Evolutionary conservation across 1,140 invertebrate genomes (phyloP).

Genomic region (Heliconius eleuchia): DNA sequence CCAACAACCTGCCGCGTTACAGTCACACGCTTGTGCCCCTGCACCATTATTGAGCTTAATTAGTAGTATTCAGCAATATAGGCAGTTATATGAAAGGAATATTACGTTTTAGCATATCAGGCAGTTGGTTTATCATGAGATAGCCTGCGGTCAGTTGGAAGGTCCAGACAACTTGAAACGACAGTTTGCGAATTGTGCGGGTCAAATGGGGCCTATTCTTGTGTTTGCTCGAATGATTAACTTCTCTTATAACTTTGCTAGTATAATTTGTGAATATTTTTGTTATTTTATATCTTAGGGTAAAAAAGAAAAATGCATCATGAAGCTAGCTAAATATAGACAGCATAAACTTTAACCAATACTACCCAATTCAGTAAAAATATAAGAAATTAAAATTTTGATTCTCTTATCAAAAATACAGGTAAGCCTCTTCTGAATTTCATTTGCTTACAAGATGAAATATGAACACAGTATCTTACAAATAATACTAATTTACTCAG

Average conservation of each 20-base stretch:
- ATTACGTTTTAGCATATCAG: conserved; percentile 3
- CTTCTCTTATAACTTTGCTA: not conserved
- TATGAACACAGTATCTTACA: not conserved
- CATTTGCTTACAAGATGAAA: not conserved
- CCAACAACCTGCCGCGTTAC: no score
- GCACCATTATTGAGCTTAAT: not conserved
- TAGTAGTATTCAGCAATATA: not conserved
- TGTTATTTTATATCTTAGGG: no score
- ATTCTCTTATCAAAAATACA: not conserved
- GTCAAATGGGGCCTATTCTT: conserved; percentile 24
- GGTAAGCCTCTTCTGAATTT: not conserved
- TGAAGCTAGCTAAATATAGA: no score
- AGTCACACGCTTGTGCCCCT: no score
- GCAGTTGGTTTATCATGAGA: conserved; percentile 38
- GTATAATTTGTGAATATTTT: not conserved
- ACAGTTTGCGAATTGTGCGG: conserved; percentile 35
- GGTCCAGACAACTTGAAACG: conserved; percentile 42
- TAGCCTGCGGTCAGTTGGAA: conserved; percentile 45
- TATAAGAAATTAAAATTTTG: not conserved
- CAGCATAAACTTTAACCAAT: no score
- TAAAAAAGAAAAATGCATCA: no score
- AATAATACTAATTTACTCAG: not conserved
- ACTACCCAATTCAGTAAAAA: no score
- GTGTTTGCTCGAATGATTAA: conserved; percentile 4
- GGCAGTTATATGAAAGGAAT: conserved; percentile 4